Percentiles rank a stretch among this genome's conserved stretches.
phyloP scores from a whole-genome alignment of 1,140 invertebrate genomes.

The Drosophila guanche region DNA sequence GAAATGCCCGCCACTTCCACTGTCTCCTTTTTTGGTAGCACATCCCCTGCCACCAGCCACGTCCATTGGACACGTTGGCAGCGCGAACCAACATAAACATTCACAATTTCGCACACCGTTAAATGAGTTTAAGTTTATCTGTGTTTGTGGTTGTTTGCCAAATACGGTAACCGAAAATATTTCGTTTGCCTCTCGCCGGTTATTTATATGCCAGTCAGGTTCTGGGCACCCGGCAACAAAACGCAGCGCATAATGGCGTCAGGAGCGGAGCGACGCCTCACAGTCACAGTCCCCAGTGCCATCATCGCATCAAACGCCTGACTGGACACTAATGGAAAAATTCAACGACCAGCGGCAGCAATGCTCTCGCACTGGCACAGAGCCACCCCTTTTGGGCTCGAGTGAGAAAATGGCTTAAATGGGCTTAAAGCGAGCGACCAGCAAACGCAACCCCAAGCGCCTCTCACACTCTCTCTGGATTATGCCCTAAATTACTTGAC shows the following conservation, averaged over 20 bases:
- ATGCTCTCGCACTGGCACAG: not conserved
- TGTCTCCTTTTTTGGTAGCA: not conserved
- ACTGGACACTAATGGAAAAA: constrained; percentile 80
- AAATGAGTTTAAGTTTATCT: constrained; percentile 82
- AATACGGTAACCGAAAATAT: constrained; percentile 54
- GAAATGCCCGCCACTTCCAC: no score
- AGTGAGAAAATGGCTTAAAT: constrained; percentile 54
- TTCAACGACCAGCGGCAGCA: constrained; percentile 15
- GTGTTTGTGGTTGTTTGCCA: constrained; percentile 77
- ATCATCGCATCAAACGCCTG: constrained; percentile 69
- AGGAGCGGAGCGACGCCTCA: constrained; percentile 53
- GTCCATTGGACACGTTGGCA: constrained; percentile 40
- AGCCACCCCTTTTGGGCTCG: constrained; percentile 12
- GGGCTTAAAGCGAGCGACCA: constrained; percentile 47
- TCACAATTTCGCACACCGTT: constrained; percentile 78
- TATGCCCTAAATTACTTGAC: constrained; percentile 17
- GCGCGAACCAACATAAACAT: constrained; percentile 62
- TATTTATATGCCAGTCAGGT: constrained; percentile 82
- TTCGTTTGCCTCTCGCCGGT: constrained; percentile 68
- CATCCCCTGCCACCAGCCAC: constrained; percentile 5
- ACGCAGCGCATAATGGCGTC: constrained; percentile 66
- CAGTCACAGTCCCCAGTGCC: constrained; percentile 1
- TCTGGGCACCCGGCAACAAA: constrained; percentile 48
- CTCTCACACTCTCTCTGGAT: not conserved
- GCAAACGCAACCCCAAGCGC: not conserved